These are phyloP conservation scores for Sinocyclocheilus grahami DNA, from an alignment of 2,113 vertebrate genomes.

Conservation along the genomic window DNA sequence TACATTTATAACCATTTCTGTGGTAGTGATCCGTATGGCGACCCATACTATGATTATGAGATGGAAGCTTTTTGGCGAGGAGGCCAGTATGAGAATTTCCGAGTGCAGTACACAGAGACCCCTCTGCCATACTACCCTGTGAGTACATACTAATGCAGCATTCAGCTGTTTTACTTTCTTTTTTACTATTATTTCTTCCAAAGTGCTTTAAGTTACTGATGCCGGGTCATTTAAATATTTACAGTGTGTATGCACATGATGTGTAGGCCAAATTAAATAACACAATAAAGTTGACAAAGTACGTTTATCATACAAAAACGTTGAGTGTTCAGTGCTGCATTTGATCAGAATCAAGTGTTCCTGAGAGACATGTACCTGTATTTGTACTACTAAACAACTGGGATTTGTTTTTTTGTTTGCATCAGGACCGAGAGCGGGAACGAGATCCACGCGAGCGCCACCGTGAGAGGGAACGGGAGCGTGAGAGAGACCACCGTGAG, in stretches of 20 bases:
- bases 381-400: not conserved
- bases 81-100: constrained; percentile 97
- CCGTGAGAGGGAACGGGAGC: constrained; percentile 81
- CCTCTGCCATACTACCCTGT: constrained; percentile 88
- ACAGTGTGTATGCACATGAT: not conserved
- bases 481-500: constrained; percentile 83
- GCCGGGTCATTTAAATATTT: not conserved
- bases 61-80: constrained; percentile 95
- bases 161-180: not conserved
- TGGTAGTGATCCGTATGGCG: constrained; percentile 86
- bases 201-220: not conserved
- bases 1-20: constrained; percentile 27
- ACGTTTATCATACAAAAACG: not conserved
- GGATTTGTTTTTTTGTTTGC: not conserved
- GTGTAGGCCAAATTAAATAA: not conserved
- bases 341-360: not conserved
- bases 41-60: constrained; percentile 95
- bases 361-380: not conserved
- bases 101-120: constrained; percentile 95
- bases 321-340: not conserved
- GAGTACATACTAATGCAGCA: constrained; percentile 61
- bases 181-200: not conserved
- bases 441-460: constrained; percentile 75
- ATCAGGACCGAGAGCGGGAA: constrained; percentile 83
- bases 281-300: not conserved